phyloP scores from a whole-genome alignment of 1,140 invertebrate genomes.

The Drosophila pseudoananassae region DNA sequence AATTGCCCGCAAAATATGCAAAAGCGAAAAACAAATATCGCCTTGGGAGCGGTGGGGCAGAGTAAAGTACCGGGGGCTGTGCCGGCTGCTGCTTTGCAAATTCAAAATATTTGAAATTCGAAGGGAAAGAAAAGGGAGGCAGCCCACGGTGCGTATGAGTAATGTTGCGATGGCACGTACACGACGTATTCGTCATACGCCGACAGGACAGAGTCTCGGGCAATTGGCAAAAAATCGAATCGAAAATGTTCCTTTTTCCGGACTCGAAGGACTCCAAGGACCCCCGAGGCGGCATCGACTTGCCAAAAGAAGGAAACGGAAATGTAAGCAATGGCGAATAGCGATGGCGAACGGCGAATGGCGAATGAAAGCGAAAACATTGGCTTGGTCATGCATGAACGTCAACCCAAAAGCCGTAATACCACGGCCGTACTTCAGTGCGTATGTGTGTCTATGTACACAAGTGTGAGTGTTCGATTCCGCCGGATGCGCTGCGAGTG shows the following conservation, averaged over 20 bases:
- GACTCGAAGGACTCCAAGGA: conserved; percentile 42
- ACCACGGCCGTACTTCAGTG: conserved; percentile 14
- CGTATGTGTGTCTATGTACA: conserved; percentile 2
- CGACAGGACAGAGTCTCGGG: conserved; percentile 41
- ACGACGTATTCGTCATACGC: conserved; percentile 67
- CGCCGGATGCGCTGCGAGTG: conserved; percentile 64
- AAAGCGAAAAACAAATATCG: conserved; percentile 74
- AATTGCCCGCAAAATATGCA: conserved; percentile 77
- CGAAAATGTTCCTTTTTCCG: conserved; percentile 58
- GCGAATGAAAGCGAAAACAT: conserved; percentile 38
- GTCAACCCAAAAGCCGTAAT: conserved; percentile 45
- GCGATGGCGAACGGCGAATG: conserved; percentile 49
- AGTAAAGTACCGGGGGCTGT: background rate
- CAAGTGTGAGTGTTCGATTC: conserved; percentile 42
- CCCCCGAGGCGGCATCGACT: conserved; percentile 44
- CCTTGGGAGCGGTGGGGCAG: conserved; percentile 19
- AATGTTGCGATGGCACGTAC: conserved; percentile 63
- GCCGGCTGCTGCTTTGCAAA: background rate
- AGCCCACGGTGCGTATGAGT: conserved; percentile 64
- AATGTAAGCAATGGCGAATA: conserved; percentile 61
- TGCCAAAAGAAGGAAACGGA: conserved; percentile 60
- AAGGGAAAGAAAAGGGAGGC: background rate
- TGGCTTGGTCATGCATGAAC: conserved; percentile 75
- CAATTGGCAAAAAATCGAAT: conserved; percentile 77
- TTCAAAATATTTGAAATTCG: conserved; percentile 43